phyloP scores from a whole-genome alignment of 2,797 vertebrate species.

The Euthynnus affinis region DNA sequence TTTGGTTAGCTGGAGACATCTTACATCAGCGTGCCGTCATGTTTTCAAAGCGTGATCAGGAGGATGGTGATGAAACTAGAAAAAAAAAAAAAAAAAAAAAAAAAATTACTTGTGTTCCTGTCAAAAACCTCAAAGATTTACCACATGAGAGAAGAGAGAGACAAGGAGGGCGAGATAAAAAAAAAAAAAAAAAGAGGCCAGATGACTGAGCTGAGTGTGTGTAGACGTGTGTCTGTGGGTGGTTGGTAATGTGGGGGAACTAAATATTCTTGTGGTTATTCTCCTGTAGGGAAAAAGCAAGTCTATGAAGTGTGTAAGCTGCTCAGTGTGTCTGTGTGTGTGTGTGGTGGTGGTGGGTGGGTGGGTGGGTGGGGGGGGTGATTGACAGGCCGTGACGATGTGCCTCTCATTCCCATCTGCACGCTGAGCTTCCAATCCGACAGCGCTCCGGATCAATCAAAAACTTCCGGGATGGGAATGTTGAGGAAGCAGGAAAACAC shows the following conservation, averaged over 20 bases:
- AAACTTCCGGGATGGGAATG: conserved; percentile 76
- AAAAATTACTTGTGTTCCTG: conserved; percentile 55
- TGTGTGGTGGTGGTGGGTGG: conserved; percentile 7
- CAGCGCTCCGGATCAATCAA: conserved; percentile 76
- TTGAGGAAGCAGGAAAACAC: conserved; percentile 74
- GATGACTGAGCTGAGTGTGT: conserved; percentile 38
- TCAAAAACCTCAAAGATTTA: conserved; percentile 66
- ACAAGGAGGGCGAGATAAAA: neutral
- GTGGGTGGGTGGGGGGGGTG: conserved; percentile 33
- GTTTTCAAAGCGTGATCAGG: conserved; percentile 63
- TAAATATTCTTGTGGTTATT: conserved; percentile 79
- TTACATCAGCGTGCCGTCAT: conserved; percentile 59
- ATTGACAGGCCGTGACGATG: conserved; percentile 79
- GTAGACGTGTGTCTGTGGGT: conserved; percentile 42
- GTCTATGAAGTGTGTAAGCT: conserved; percentile 80
- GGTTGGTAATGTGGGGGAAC: conserved; percentile 74
- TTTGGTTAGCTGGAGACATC: conserved; percentile 52
- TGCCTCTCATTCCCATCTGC: conserved; percentile 74
- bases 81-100: conserved; percentile 41
- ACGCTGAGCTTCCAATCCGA: conserved; percentile 67
- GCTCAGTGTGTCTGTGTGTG: conserved; percentile 56
- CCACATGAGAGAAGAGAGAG: conserved; percentile 53
- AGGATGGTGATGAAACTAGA: conserved; percentile 57
- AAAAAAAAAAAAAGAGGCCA: conserved; percentile 2
- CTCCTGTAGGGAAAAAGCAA: conserved; percentile 69